These are phyloP conservation scores for Andrena praecox DNA, from an alignment of 2,888 invertebrate species.

Conservation along the genomic window DNA sequence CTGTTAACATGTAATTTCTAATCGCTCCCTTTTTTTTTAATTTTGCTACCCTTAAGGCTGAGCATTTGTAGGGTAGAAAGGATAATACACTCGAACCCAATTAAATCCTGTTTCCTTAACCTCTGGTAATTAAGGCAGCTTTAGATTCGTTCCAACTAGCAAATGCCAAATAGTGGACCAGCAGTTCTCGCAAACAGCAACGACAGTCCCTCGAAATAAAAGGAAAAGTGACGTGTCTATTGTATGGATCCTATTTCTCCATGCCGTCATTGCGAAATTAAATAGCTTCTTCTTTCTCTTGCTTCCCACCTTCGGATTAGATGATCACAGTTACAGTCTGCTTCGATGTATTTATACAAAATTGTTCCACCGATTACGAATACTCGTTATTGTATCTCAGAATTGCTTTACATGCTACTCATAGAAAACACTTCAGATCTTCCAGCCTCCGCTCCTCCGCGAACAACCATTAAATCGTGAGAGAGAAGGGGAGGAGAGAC, in stretches of 20 bases:
- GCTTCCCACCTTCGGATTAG: constrained; percentile 48
- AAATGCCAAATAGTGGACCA: too few relatives aligned
- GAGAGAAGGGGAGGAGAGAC: background rate
- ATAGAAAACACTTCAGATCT: constrained; percentile 49
- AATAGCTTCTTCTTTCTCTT: constrained; percentile 50
- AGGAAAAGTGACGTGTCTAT: constrained; percentile 9
- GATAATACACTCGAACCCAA: background rate
- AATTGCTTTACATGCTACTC: constrained; percentile 69
- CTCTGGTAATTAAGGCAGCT: background rate
- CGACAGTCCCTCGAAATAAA: background rate
- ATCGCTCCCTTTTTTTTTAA: background rate
- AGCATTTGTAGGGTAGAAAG: constrained; percentile 23
- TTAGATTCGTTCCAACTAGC: background rate
- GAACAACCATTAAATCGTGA: constrained; percentile 3
- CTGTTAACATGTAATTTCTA: background rate
- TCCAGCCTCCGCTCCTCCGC: background rate
- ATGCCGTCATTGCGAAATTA: constrained; percentile 50
- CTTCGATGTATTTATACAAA: constrained; percentile 64
- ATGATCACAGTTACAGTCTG: constrained; percentile 63
- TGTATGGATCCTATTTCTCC: constrained; percentile 43
- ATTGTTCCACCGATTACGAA: constrained; percentile 65
- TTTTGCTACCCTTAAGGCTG: background rate
- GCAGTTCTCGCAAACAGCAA: too few relatives aligned
- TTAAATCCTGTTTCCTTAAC: constrained; percentile 2
- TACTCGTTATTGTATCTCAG: constrained; percentile 67